Base-by-base conservation (phyloP, 2,797 vertebrate genomes). In the Acipenser transmontanus region DNA sequence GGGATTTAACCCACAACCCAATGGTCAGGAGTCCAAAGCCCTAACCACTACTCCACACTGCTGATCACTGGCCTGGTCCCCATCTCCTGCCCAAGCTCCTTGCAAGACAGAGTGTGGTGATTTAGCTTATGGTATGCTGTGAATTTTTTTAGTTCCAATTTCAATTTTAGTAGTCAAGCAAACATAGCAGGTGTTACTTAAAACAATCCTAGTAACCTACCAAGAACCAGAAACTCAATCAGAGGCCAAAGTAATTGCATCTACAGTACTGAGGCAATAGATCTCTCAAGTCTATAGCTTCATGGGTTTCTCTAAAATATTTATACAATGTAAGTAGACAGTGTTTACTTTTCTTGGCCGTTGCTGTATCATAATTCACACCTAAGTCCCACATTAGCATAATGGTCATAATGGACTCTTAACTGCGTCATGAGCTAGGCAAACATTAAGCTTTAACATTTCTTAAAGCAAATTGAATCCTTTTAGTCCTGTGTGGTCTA, bases 401-500 rank as follows among this genome's bases (percentile, higher is more conserved):
- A 1, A 7, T 56, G 47, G 12, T 47, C 48, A 60, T 62, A 50
- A 67, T 49, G 62, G n/a, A 61, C 62, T 69, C 63, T 66, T 47
- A 7, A 69, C 9, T 14, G 10, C 64, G 57, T 66, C 20, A 6
- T 48, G 11, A 50, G 48, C 17, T 17, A 17, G 17, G 17, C 17
- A 17, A 17, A 17, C 54, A 20, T 54, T 59, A 62, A 14, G 50
- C 51, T 34, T 34, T 34, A 34, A 34, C 34, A 34, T 34, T 34
- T 34, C 34, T 4, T 17, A 57, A 7, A 57, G 54, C 54, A n/a
- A 11, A 57, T 5, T n/a, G 12, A 57, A 57, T 57, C 12, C 6
- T 57, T 10, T 68, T 71, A 69, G 63, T 69, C 73, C 73, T 65
- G 70, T 71, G 80, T 66, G 72, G 76, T 72, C 75, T 50, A 14